Evolutionary conservation across 2,113 vertebrate genomes (phyloP).

Genomic region (Coryphaenoides rupestris): DNA sequence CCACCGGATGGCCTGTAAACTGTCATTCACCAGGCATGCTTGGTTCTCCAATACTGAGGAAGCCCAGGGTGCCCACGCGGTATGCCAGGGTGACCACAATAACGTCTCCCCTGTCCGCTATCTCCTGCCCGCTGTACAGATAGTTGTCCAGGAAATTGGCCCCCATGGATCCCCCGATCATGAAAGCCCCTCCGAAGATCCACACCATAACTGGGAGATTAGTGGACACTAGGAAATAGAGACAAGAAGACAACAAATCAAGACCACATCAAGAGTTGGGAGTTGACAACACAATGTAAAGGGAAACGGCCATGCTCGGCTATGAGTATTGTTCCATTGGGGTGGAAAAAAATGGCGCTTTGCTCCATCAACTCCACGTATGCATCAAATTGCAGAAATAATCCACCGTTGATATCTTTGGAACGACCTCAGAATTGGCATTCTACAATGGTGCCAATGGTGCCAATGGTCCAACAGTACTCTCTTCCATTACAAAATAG

Average conservation of each 20-base stretch:
- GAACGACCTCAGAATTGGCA: too few species aligned
- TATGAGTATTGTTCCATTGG: too few species aligned
- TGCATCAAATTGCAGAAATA: too few species aligned
- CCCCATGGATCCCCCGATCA: conserved; percentile 76
- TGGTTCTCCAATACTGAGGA: conserved; percentile 88
- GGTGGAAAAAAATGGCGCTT: too few species aligned
- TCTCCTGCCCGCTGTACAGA: conserved; percentile 84
- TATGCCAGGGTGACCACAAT: conserved; percentile 91
- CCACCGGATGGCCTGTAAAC: neutral
- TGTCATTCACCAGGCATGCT: conserved; percentile 70
- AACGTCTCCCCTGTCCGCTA: conserved; percentile 83
- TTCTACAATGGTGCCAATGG: too few species aligned
- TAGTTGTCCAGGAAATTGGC: conserved; percentile 83
- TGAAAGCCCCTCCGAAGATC: conserved; percentile 86
- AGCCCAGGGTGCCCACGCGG: conserved; percentile 86
- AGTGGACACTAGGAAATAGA: conserved; percentile 74
- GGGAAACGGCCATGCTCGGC: too few species aligned
- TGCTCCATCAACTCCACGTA: too few species aligned
- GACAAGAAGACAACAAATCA: neutral
- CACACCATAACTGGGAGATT: conserved; percentile 88
- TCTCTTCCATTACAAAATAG: too few species aligned
- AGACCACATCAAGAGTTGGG: too few species aligned
- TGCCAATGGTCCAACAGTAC: too few species aligned
- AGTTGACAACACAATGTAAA: neutral
- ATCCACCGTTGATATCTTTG: too few species aligned